Base-by-base conservation (phyloP, 2,113 vertebrate species). In the Ictalurus furcatus region DNA sequence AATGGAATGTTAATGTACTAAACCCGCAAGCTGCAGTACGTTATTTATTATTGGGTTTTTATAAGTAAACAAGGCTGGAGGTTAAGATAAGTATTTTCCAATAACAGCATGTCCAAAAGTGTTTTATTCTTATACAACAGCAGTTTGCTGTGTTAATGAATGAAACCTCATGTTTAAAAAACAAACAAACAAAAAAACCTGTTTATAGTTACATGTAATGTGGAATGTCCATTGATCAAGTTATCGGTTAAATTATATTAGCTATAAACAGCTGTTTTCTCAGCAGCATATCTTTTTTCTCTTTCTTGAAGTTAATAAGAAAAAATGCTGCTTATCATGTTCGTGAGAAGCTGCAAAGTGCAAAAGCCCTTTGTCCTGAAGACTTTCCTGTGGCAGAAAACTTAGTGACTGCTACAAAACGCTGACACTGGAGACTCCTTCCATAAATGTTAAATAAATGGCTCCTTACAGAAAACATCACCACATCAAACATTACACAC, bases 51-150 rank as follows among this genome's bases (percentile, higher is more conserved):
- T 34, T 83, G n/a, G 8, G 17, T 34, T 59, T 80, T 59, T 21
- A 54, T 80, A 80, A 59, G 59, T 82, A 82, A 82, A n/a, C 48
- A 30, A 59, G 16, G 12, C 17, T 82, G 30, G 54, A 59, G 3
- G 54, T 82, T 54, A 79, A 7, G 12, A 79, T 19, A 37, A 82
- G 80, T 82, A 79, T 79, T 79, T 79, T 79, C 48, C 13, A 73
- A 34, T 40, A 40, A 74, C 34, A 79, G 76, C 13, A n/a, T 52
- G 48, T 30, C 23, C 25, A 2, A 17, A 17, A 25, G 1, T 78
- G 44, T 79, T 54, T 54, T 59, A 34, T 34, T 58, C 4, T n/a
- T 80, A 28, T 56, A 52, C 44, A 79, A 79, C 44, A 54, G 12
- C 76, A 28, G 23, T 79, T 28, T 28, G 6, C 40, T 52, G 21